Evolutionary conservation across 2,888 invertebrate species (phyloP), one percentile per base, ranked within the genome.

Genomic region (Ametastegia equiseti): DNA sequence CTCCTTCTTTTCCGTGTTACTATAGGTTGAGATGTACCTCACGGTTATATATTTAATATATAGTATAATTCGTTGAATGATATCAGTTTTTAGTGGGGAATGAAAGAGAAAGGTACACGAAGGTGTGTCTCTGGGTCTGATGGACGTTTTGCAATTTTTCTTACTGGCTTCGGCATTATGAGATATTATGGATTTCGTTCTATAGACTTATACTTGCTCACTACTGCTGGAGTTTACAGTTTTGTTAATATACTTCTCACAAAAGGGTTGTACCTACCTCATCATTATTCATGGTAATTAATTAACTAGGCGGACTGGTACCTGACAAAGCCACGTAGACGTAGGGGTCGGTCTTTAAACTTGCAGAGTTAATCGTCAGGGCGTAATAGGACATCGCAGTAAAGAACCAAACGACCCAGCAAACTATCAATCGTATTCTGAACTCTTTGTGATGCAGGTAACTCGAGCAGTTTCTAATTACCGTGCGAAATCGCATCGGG

Each of bases 291-390:
- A 54, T n/a, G 54, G 33, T 75, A 75, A 75, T 75, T 75, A 50
- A 75, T 75, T 54, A 36, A 54, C 36, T 23, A 36, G 33, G 54
- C n/a, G 54, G 7, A 33, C 33, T 75, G 85, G 85, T 69, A 80
- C 80, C 80, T 54, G 92, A 93, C 81, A 92, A 88, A 1, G 92
- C 92, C 27, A 93, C 92, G 84, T 89, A 93, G 0, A 92, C 84
- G 84, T 92, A 92, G 36, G 92, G 92, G 84, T 93, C 92, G 2
- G 92, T 92, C 9, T 91, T 89, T 80, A 93, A 89, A 86, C 93
- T 93, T 80, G 91, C 88, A 9, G 92, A 92, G 88, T 93, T 93
- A 30, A 93, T 81, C 13, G 77, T 77, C 63, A 83, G 75, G n/a
- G 82, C 47, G 80, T 88, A 90, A 83, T 90, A 90, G 7, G 88